These are phyloP conservation scores for Aphodius granarius DNA, from an alignment of 2,888 invertebrate genomes.

Conservation along the genomic window DNA sequence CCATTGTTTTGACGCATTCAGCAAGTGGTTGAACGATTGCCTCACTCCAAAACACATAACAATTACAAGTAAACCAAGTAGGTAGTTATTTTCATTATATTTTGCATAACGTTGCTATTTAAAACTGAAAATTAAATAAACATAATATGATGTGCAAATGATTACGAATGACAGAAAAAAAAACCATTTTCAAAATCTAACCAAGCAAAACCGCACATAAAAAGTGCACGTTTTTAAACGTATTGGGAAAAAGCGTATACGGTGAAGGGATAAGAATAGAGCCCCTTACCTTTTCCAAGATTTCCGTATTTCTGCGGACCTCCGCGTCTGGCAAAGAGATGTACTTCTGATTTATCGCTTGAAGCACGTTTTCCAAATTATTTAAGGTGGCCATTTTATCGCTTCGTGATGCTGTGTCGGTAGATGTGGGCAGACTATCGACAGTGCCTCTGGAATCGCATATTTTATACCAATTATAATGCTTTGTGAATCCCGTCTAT, in stretches of 20 bases:
- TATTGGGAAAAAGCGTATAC: neutral
- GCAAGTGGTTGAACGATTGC: too few species aligned
- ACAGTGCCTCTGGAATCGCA: too few species aligned
- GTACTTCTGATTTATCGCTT: conserved; percentile 35
- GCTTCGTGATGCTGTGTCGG: too few species aligned
- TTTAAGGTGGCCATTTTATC: neutral
- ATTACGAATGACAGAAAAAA: neutral
- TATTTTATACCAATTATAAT: too few species aligned
- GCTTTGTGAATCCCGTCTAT: too few species aligned
- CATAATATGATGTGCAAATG: too few species aligned
- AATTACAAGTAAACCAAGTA: neutral
- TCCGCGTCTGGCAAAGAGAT: conserved; percentile 34
- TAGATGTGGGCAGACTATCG: neutral
- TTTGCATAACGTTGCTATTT: too few species aligned
- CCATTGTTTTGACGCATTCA: too few species aligned
- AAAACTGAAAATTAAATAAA: neutral
- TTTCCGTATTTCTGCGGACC: conserved; percentile 43
- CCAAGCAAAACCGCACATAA: neutral
- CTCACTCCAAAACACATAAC: neutral
- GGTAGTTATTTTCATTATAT: too few species aligned
- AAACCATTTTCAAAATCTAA: neutral
- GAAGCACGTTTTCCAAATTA: conserved; percentile 37
- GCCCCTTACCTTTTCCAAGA: conserved; percentile 50
- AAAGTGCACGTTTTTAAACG: neutral
- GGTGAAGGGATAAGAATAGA: neutral